phyloP scores from a whole-genome alignment of 2,113 vertebrate species.

The Saimiri boliviensis region DNA sequence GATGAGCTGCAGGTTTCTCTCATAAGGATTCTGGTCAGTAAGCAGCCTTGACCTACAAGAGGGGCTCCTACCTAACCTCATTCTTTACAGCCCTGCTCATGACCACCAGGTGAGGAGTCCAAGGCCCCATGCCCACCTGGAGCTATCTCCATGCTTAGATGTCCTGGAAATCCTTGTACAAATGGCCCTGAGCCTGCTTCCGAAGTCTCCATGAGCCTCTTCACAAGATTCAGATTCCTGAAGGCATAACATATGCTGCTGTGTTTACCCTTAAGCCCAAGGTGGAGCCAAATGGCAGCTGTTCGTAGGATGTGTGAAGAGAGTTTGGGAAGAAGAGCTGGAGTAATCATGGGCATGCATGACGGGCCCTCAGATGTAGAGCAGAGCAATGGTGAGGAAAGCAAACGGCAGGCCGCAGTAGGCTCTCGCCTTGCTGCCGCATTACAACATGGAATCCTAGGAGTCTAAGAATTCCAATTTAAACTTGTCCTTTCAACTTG shows the following conservation, averaged over 20 bases:
- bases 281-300: neutral
- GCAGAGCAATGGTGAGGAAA: neutral
- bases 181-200: neutral
- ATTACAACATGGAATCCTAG: neutral
- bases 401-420: neutral
- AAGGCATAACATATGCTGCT: neutral
- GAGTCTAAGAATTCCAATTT: neutral
- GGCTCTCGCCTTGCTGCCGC: neutral
- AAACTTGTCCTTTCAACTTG: slow-evolving; percentile 3
- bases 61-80: neutral
- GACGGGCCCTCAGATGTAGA: neutral
- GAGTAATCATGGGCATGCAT: neutral
- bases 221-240: neutral
- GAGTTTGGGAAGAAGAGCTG: neutral
- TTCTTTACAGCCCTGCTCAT: neutral
- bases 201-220: neutral
- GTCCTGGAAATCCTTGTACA: neutral
- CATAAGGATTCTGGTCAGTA: neutral
- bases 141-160: neutral
- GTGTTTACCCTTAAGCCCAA: neutral
- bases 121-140: neutral
- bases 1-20: neutral
- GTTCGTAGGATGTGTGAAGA: neutral
- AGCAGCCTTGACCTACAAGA: neutral
- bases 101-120: neutral